phyloP scores from a whole-genome alignment of 2,797 vertebrate species.

The Spinibarbus caldwelli region DNA sequence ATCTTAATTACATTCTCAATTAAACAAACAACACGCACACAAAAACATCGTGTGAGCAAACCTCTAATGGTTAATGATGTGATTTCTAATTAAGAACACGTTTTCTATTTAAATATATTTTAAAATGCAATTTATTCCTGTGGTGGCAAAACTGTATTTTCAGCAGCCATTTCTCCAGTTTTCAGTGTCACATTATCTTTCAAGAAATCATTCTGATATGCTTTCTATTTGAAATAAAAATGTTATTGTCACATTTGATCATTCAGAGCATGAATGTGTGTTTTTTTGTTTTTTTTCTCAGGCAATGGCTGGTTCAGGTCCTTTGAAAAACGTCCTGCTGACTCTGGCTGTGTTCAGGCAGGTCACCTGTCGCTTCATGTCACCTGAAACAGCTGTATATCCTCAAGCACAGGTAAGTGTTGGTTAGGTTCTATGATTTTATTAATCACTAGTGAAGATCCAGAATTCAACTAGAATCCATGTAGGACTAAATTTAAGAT shows the following conservation, averaged over 20 bases:
- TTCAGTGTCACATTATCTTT: neutral
- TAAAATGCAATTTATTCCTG: neutral
- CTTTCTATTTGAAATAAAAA: neutral
- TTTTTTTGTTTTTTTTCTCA: constrained; percentile 48
- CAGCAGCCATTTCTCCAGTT: too few species aligned
- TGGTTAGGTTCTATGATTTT: neutral
- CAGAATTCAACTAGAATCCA: neutral
- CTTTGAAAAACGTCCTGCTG: constrained; percentile 56
- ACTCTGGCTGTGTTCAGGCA: constrained; percentile 73
- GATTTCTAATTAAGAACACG: neutral
- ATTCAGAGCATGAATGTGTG: neutral
- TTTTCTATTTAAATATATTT: neutral
- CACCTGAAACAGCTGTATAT: constrained; percentile 35
- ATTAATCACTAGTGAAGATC: neutral
- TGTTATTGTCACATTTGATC: neutral
- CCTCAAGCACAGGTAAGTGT: constrained; percentile 66
- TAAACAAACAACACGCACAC: too few species aligned
- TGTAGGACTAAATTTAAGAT: neutral
- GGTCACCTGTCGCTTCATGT: constrained; percentile 69
- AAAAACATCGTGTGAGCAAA: neutral
- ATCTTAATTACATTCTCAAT: too few species aligned
- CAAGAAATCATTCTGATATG: neutral
- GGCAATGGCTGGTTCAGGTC: constrained; percentile 41
- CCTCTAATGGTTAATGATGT: neutral
- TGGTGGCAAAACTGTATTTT: neutral